Evolutionary conservation across 2,113 vertebrate genomes (phyloP).

Genomic region (Rhizomys pruinosus): DNA sequence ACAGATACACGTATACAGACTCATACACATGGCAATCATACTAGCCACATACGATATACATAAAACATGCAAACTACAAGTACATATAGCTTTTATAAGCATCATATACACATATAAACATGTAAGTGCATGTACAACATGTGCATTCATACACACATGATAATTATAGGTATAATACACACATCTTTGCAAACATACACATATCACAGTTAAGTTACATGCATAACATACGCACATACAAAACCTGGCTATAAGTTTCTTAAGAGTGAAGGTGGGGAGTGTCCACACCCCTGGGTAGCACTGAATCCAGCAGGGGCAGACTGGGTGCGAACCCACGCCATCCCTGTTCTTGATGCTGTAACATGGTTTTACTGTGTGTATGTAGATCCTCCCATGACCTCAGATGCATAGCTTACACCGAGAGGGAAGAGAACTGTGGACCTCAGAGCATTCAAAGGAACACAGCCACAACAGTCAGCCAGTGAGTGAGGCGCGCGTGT

Average conservation of each 20-base stretch:
- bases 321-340: rapidly evolving
- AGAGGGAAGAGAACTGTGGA: neutral
- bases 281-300: no score
- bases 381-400: neutral
- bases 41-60: neutral
- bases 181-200: neutral
- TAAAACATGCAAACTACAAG: neutral
- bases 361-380: neutral
- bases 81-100: neutral
- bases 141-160: neutral
- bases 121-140: neutral
- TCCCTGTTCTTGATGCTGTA: neutral
- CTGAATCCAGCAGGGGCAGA: neutral
- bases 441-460: no score
- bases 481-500: neutral
- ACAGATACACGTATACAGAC: neutral
- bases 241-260: no score
- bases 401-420: neutral
- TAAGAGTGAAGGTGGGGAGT: neutral
- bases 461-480: neutral
- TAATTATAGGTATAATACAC: neutral
- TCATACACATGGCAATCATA: neutral
- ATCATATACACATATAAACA: neutral
- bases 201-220: neutral
- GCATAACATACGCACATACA: neutral